phyloP scores from a whole-genome alignment of 2,797 vertebrate species.

The Prionace glauca region DNA sequence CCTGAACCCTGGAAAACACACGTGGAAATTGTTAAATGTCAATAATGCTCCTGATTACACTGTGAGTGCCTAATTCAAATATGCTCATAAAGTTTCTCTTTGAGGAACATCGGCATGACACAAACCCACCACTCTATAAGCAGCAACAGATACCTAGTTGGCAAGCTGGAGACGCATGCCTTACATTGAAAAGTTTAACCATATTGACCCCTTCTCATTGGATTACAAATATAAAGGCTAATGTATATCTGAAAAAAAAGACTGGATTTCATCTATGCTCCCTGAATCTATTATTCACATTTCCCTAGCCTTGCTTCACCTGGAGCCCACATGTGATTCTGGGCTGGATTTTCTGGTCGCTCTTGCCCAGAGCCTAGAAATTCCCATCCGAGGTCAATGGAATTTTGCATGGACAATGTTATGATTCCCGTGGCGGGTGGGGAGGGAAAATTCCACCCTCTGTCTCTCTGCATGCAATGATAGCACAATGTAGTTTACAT shows the following conservation, averaged over 20 bases:
- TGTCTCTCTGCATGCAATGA: background rate
- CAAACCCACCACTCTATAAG: background rate
- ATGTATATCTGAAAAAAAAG: too few relatives aligned
- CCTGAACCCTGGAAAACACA: background rate
- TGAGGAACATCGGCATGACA: background rate
- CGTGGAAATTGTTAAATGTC: background rate
- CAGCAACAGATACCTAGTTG: background rate
- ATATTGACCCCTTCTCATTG: background rate
- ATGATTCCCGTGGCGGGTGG: too few relatives aligned
- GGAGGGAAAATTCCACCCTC: too few relatives aligned
- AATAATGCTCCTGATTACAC: background rate
- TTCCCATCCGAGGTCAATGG: too few relatives aligned
- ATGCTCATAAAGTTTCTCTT: too few relatives aligned
- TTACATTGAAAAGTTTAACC: background rate
- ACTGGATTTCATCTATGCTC: background rate
- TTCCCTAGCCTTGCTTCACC: background rate
- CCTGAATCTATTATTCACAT: background rate
- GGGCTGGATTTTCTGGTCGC: too few relatives aligned
- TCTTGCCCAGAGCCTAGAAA: too few relatives aligned
- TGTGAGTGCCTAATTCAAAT: background rate
- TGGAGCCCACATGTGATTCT: background rate
- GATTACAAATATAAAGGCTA: background rate
- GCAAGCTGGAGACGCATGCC: background rate
- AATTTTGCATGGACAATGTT: too few relatives aligned
- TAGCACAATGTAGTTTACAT: background rate